These are phyloP conservation scores for Ivindomyrus marchei DNA, from an alignment of 2,113 vertebrate genomes.

Conservation along the genomic window DNA sequence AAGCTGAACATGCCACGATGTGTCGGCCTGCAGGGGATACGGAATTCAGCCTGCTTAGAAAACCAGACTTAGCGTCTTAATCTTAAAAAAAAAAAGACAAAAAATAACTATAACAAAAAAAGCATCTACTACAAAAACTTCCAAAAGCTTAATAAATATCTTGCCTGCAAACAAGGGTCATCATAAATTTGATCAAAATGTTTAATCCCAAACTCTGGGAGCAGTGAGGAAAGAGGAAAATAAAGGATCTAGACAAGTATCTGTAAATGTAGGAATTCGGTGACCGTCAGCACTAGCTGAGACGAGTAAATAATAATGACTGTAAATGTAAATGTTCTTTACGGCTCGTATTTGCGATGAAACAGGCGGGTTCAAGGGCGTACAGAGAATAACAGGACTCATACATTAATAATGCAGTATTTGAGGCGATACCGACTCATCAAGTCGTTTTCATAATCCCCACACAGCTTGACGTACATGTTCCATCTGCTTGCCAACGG, in stretches of 20 bases:
- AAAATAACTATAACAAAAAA: constrained; percentile 37
- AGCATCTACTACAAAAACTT: constrained; percentile 54
- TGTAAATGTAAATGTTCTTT: constrained; percentile 10
- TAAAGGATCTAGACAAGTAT: constrained; percentile 34
- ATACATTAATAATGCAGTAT: constrained; percentile 71
- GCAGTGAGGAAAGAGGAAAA: constrained; percentile 32
- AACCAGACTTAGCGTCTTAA: constrained; percentile 33
- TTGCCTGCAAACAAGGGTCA: constrained; percentile 15
- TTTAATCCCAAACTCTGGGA: constrained; percentile 57
- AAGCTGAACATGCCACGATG: constrained; percentile 70
- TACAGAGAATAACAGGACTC: constrained; percentile 61
- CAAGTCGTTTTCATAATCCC: constrained; percentile 73
- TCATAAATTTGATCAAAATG: constrained; percentile 25
- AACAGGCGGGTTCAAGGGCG: constrained; percentile 67
- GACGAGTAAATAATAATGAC: constrained; percentile 26
- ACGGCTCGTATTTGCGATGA: constrained; percentile 40
- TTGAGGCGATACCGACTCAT: constrained; percentile 69
- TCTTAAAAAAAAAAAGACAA: constrained; percentile 46
- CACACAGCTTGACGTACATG: constrained; percentile 71
- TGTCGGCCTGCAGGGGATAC: constrained; percentile 69
- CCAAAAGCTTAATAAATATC: constrained; percentile 46
- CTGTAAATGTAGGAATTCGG: constrained; percentile 64
- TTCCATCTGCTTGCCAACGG: constrained; percentile 71
- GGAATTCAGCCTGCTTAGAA: constrained; percentile 42
- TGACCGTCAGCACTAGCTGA: constrained; percentile 65